Evolutionary conservation across 2,797 vertebrate species (phyloP), one percentile per base, ranked within the genome.

Genomic region (Simalia tracyae): DNA sequence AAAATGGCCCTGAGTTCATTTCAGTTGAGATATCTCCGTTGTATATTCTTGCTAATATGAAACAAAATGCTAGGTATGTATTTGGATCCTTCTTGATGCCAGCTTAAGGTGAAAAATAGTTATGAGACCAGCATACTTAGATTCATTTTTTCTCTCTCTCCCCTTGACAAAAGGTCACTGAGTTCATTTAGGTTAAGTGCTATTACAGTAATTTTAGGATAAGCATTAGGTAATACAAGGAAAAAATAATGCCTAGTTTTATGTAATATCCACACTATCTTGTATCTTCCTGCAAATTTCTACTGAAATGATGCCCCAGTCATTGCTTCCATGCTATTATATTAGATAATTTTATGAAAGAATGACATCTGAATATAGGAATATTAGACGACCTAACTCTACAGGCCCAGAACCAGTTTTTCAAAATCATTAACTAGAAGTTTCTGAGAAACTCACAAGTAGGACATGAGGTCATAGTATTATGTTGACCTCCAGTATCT

Each of bases 201-300:
- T 91, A 54, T 36, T 72, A 19, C 92, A 86, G 50, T 86, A 95
- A 87, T 59, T 86, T 84, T 88, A 93, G 1, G 26, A 42, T 84
- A 96, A 87, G 89, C 90, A 95, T 93, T 91, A 92, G 60, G 88
- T 68, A 50, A 90, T 93, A 81, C 87, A 94, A 63, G 72, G 24
- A 92, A 93, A 31, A 57, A 59, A 68, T 6, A 17, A 50, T 0
- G 6, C 7, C 31, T 46, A 94, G 8, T 46, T 54, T 86, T 95
- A 89, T 59, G 59, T 0, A 93, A 64, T 56, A 88, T 61, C 81
- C 17, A 36, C 0, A 0, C 28, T 91, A 42, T 26, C 54, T 28
- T 19, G 60, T 24, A 26, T 88, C 46, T 88, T 63, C 31, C 28
- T 1, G 56, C 61, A 89, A 87, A 54, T 3, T 54, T 59, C 92